A percentile compares a stretch with the other conserved stretches of the same genome.
These are phyloP conservation scores for Tachina lurida DNA, from an alignment of 2,888 invertebrate species.

Conservation along the genomic window DNA sequence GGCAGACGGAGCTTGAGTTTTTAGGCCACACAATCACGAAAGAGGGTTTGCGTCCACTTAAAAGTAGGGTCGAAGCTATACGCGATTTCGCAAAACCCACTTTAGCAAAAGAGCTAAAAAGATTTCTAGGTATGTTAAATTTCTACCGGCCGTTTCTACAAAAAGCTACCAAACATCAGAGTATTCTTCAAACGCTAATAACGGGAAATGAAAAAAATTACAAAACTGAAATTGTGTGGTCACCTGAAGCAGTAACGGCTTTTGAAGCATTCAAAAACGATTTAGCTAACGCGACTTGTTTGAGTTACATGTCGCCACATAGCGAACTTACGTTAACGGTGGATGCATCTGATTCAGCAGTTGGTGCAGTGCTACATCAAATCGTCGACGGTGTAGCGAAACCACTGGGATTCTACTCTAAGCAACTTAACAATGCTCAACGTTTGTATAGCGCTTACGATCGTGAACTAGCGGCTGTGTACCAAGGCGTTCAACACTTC, in stretches of 20 bases:
- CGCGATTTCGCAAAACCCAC: not conserved
- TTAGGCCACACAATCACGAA: slow-evolving; percentile 35
- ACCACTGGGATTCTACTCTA: slow-evolving; percentile 49
- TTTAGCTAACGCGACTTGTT: not conserved
- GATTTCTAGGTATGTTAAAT: slow-evolving; percentile 74
- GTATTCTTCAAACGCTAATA: slow-evolving; percentile 12
- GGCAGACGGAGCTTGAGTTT: slow-evolving; percentile 6
- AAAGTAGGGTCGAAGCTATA: slow-evolving; percentile 33
- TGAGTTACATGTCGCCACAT: slow-evolving; percentile 7
- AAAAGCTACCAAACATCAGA: slow-evolving; percentile 42
- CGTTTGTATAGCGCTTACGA: slow-evolving; percentile 49
- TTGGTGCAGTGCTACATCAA: slow-evolving; percentile 39
- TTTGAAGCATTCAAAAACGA: slow-evolving; percentile 36
- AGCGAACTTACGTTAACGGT: slow-evolving; percentile 12
- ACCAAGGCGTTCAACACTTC: slow-evolving; percentile 75
- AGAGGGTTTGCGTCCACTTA: slow-evolving; percentile 13
- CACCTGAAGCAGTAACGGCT: not conserved
- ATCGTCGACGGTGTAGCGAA: not conserved
- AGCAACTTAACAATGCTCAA: slow-evolving; percentile 3
- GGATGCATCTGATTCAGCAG: slow-evolving; percentile 31
- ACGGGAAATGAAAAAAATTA: slow-evolving; percentile 30
- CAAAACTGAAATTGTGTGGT: slow-evolving; percentile 14
- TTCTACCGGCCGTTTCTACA: slow-evolving; percentile 76
- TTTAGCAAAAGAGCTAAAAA: slow-evolving; percentile 72
- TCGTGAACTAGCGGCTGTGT: slow-evolving; percentile 80